phyloP scores from a whole-genome alignment of 2,888 invertebrate genomes.

The Pocota personata region DNA sequence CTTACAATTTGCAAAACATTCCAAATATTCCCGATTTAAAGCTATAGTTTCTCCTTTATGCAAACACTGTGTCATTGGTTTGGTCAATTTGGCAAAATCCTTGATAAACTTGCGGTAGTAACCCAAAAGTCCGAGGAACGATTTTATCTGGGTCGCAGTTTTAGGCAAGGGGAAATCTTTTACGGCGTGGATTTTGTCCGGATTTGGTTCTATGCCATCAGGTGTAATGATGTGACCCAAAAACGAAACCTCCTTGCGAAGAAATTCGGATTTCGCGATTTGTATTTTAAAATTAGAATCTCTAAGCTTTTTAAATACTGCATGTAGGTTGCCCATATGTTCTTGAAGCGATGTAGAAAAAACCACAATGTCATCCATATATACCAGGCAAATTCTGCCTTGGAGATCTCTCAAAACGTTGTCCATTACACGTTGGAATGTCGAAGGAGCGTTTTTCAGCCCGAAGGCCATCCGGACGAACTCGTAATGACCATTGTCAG shows the following conservation, averaged over 20 bases:
- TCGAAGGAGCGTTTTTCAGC: constrained; percentile 12
- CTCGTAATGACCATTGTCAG: constrained; percentile 24
- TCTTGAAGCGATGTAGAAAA: constrained; percentile 28
- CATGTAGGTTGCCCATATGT: not conserved
- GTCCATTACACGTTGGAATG: constrained; percentile 24
- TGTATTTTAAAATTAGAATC: too few relatives aligned
- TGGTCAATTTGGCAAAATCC: constrained; percentile 14
- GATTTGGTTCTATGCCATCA: constrained; percentile 2
- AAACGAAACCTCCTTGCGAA: constrained; percentile 35
- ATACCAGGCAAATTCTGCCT: constrained; percentile 8
- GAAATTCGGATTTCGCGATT: not conserved
- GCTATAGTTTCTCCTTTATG: not conserved
- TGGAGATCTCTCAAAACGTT: not conserved
- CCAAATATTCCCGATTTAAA: not conserved
- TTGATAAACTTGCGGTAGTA: constrained; percentile 17
- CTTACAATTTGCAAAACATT: not conserved
- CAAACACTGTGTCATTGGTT: constrained; percentile 12
- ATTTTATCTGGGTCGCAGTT: constrained; percentile 8
- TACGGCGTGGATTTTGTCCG: constrained; percentile 1
- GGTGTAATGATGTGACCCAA: not conserved
- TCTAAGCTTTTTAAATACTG: constrained; percentile 10
- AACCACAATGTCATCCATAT: constrained; percentile 7
- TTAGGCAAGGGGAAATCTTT: constrained; percentile 8
- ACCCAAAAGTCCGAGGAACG: not conserved
- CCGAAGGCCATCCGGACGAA: constrained; percentile 10